A percentile compares a stretch with the other conserved stretches of the same genome.
These are phyloP conservation scores for Pionites leucogaster DNA, from an alignment of 2,113 vertebrate genomes.

Conservation along the genomic window DNA sequence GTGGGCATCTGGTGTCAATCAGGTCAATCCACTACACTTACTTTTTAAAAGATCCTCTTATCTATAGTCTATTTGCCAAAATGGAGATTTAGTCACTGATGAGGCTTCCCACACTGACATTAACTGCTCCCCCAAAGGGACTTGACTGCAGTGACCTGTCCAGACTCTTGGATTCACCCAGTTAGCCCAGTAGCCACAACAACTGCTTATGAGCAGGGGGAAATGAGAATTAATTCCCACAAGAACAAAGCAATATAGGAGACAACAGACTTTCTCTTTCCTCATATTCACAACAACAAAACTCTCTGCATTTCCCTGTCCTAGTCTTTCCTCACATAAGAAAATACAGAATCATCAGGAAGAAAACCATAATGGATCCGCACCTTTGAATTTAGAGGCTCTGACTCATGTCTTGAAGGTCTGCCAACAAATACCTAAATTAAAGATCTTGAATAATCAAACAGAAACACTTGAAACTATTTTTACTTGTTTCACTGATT, in stretches of 20 bases:
- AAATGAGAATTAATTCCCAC: neutral
- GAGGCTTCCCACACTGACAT: neutral
- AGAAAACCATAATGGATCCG: neutral
- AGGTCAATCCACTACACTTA: neutral
- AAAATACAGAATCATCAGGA: neutral
- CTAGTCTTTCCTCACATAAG: neutral
- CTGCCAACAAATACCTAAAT: neutral
- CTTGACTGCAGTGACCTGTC: neutral
- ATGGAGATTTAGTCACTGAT: neutral
- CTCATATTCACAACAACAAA: neutral
- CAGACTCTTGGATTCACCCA: neutral
- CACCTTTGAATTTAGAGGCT: neutral
- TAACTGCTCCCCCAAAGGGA: neutral
- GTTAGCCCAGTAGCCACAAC: neutral
- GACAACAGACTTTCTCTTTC: neutral
- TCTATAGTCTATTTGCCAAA: neutral
- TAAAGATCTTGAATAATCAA: slow-evolving; percentile 5
- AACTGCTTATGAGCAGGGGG: neutral
- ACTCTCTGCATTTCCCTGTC: neutral
- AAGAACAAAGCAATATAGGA: neutral
- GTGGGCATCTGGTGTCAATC: neutral
- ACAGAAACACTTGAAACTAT: neutral
- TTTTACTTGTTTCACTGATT: neutral
- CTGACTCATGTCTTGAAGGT: neutral
- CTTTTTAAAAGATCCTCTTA: neutral